phyloP scores from a whole-genome alignment of 2,888 invertebrate genomes.

The Boloria selene region DNA sequence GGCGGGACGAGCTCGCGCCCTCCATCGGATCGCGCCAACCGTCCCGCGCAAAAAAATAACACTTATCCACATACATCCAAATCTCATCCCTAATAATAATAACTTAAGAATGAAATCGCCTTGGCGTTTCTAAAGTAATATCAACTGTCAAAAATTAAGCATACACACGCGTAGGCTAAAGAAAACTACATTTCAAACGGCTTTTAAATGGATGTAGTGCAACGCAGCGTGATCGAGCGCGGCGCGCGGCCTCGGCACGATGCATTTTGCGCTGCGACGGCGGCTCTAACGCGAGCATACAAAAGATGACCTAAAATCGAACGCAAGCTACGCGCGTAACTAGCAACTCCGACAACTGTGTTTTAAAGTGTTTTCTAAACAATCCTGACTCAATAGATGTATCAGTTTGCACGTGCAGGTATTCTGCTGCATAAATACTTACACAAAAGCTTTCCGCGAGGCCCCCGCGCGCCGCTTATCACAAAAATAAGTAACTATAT shows the following conservation, averaged over 20 bases:
- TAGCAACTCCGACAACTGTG: constrained; percentile 56
- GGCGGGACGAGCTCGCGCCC: constrained; percentile 60
- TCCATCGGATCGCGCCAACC: constrained; percentile 68
- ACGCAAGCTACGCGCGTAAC: constrained; percentile 67
- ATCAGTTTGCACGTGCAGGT: constrained; percentile 54
- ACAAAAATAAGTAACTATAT: constrained; percentile 83
- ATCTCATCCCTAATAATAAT: constrained; percentile 63
- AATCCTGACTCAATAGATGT: constrained; percentile 64
- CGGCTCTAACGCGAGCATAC: constrained; percentile 73
- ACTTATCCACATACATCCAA: constrained; percentile 55
- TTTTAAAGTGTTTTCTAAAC: constrained; percentile 70
- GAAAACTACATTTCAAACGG: constrained; percentile 74
- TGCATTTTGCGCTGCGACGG: constrained; percentile 77
- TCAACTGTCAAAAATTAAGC: constrained; percentile 83
- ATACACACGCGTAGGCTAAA: constrained; percentile 76
- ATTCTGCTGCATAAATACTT: constrained; percentile 66
- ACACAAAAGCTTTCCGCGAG: constrained; percentile 74
- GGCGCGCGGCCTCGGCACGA: constrained; percentile 78
- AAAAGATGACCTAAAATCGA: constrained; percentile 82
- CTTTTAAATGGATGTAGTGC: constrained; percentile 75
- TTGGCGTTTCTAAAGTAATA: constrained; percentile 63
- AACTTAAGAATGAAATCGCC: constrained; percentile 66
- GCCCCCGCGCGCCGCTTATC: constrained; percentile 81
- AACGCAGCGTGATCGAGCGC: constrained; percentile 66
- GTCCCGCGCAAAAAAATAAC: constrained; percentile 73